Evolutionary conservation across 1,140 invertebrate genomes (phyloP).

Genomic region (Meloidogyne floridensis): DNA sequence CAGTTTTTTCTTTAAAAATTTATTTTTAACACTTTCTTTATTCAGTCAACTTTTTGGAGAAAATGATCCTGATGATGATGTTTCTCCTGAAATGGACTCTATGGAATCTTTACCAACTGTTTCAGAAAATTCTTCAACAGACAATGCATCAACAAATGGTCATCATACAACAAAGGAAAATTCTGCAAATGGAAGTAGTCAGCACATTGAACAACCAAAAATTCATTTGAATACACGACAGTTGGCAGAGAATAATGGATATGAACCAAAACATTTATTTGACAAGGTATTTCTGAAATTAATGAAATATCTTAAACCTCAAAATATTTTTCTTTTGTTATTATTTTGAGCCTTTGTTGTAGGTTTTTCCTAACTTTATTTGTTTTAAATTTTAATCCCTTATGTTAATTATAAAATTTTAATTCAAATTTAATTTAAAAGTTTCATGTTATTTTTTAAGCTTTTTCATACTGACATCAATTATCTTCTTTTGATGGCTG

Average conservation of each 20-base stretch:
- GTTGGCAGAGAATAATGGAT: slow-evolving; percentile 83
- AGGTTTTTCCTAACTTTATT: too few species aligned
- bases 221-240: slow-evolving; percentile 76
- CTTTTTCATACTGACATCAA: slow-evolving; percentile 93
- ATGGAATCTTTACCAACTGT: slow-evolving; percentile 63
- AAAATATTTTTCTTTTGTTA: too few species aligned
- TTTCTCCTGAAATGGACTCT: slow-evolving; percentile 94
- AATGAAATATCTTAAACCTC: too few species aligned
- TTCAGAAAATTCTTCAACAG: slow-evolving; percentile 45
- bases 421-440: background rate
- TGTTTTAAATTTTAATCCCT: too few species aligned
- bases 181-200: background rate
- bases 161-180: slow-evolving; percentile 24
- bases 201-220: slow-evolving; percentile 16
- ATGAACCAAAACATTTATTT: slow-evolving; percentile 76
- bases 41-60: slow-evolving; percentile 93
- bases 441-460: slow-evolving; percentile 69
- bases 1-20: background rate
- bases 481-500: slow-evolving; percentile 89
- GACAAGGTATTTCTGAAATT: slow-evolving; percentile 67
- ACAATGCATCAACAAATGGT: slow-evolving; percentile 30
- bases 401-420: slow-evolving; percentile 9
- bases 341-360: too few species aligned
- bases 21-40: slow-evolving; percentile 36
- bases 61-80: slow-evolving; percentile 91